These are phyloP conservation scores for Malthinus flaveolus DNA, from an alignment of 2,888 invertebrate genomes.

Conservation along the genomic window DNA sequence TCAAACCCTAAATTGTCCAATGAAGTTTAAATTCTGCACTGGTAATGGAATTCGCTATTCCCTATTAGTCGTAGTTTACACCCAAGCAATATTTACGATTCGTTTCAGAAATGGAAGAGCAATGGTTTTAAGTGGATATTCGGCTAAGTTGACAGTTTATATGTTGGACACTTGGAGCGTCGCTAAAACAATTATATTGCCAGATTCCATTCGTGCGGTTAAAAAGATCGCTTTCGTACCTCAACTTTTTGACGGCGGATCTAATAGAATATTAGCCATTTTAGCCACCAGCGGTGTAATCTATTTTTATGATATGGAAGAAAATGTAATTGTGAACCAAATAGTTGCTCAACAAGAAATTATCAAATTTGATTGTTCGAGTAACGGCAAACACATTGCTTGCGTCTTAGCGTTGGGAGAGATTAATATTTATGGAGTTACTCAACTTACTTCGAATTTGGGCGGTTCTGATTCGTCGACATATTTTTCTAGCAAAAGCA, in stretches of 20 bases:
- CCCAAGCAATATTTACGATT: background rate
- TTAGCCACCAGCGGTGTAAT: constrained; percentile 61
- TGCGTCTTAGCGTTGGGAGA: constrained; percentile 62
- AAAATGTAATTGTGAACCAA: constrained; percentile 54
- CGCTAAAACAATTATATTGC: constrained; percentile 60
- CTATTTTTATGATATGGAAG: constrained; percentile 61
- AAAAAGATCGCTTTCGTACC: constrained; percentile 64
- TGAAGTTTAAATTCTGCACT: no score
- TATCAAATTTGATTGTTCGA: constrained; percentile 59
- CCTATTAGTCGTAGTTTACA: background rate
- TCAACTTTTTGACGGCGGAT: constrained; percentile 65
- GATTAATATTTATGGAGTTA: constrained; percentile 60
- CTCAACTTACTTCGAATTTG: constrained; percentile 31
- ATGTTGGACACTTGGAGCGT: constrained; percentile 64
- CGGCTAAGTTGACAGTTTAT: constrained; percentile 61
- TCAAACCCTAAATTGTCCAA: background rate
- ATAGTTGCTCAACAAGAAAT: constrained; percentile 57
- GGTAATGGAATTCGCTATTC: no score
- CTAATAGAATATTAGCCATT: constrained; percentile 63
- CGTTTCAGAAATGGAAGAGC: constrained; percentile 63
- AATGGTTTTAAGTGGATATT: constrained; percentile 64
- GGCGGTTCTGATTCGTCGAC: background rate
- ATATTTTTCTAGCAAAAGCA: background rate
- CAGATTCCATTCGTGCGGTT: constrained; percentile 58
- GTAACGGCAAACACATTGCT: constrained; percentile 62